Evolutionary conservation across 2,888 invertebrate genomes (phyloP).

Genomic region (Mamestra brassicae): DNA sequence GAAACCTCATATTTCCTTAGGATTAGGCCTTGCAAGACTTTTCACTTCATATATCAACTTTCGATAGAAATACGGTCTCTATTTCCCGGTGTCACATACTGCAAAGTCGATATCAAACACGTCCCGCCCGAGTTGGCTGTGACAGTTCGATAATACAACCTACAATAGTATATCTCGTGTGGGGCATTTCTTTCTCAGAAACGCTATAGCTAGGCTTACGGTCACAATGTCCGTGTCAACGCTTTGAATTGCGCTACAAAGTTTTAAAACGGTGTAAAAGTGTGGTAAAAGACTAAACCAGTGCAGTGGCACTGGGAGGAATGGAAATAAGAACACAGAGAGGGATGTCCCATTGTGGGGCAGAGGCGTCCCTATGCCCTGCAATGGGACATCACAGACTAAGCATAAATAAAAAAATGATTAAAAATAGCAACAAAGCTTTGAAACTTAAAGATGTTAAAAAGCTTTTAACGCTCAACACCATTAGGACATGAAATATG

Average conservation of each 20-base stretch:
- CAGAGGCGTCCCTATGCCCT: not conserved
- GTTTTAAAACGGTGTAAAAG: not conserved
- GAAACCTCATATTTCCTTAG: not conserved
- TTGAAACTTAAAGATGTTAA: slow-evolving; percentile 27
- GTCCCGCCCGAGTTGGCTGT: slow-evolving; percentile 38
- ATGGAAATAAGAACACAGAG: not conserved
- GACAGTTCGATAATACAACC: slow-evolving; percentile 51
- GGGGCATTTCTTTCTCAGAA: slow-evolving; percentile 30
- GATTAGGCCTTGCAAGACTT: slow-evolving; percentile 21
- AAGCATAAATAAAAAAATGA: not conserved
- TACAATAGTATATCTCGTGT: slow-evolving; percentile 20
- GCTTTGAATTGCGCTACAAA: not conserved
- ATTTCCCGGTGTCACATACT: slow-evolving; percentile 49
- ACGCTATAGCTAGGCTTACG: not conserved
- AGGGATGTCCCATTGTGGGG: not conserved
- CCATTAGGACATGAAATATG: slow-evolving; percentile 35
- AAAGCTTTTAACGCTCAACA: slow-evolving; percentile 40
- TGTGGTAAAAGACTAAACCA: too few species aligned
- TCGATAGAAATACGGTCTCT: slow-evolving; percentile 33
- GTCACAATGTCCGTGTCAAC: not conserved
- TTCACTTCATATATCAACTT: slow-evolving; percentile 13
- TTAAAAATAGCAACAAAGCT: slow-evolving; percentile 18
- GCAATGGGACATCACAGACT: not conserved
- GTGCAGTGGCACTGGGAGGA: not conserved
- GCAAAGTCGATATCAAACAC: slow-evolving; percentile 59